These are phyloP conservation scores for Bombyx huttoni DNA, from an alignment of 2,888 invertebrate species.

Conservation along the genomic window DNA sequence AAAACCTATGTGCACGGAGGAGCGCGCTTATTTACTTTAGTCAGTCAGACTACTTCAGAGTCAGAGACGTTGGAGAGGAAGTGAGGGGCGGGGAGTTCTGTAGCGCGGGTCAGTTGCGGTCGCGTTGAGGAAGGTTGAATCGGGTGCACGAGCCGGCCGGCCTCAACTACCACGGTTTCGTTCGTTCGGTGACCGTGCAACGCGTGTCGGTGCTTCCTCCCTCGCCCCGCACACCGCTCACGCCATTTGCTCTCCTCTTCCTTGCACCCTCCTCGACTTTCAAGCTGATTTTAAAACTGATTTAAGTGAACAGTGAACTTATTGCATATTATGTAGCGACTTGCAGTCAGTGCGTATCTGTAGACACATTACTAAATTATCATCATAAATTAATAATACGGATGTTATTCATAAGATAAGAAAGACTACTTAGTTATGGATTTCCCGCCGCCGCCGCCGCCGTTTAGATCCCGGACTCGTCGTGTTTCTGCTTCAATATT, in stretches of 20 bases:
- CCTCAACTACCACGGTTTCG: slow-evolving; percentile 54
- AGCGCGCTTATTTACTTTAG: background rate
- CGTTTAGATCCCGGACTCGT: too few species aligned
- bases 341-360: too few species aligned
- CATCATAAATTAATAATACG: too few species aligned
- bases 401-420: too few species aligned
- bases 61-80: background rate
- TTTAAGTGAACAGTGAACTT: too few species aligned
- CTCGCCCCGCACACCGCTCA: slow-evolving; percentile 22
- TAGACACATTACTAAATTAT: too few species aligned
- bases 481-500: too few species aligned
- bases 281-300: background rate
- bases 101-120: slow-evolving; percentile 68
- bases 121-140: slow-evolving; percentile 72
- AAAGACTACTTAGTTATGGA: too few species aligned
- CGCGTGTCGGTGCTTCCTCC: slow-evolving; percentile 66
- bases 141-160: slow-evolving; percentile 64
- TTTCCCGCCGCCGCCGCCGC: too few species aligned
- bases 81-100: slow-evolving; percentile 7
- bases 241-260: slow-evolving; percentile 19
- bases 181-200: slow-evolving; percentile 67
- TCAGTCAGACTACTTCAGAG: background rate
- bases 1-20: background rate
- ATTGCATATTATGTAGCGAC: too few species aligned
- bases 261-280: slow-evolving; percentile 25